Evolutionary conservation across 23 tunicate genomes (phyloP).

Genomic region (Trididemnum miniatum): DNA sequence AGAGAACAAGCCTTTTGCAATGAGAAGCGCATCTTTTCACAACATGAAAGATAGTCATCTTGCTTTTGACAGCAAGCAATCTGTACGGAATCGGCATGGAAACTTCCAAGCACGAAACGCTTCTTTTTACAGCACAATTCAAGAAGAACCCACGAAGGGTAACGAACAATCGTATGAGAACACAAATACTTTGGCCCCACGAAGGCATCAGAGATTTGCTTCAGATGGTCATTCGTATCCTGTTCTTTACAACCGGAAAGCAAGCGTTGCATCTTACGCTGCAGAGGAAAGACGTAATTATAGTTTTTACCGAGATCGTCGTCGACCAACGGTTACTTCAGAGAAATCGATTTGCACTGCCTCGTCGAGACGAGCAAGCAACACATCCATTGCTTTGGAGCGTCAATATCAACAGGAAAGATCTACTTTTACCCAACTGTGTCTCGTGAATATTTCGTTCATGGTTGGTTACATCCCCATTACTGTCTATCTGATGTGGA

Average conservation of each 20-base stretch:
- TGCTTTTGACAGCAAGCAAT: not conserved
- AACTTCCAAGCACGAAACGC: not conserved
- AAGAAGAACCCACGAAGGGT: not conserved
- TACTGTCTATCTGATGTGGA: slow-evolving; percentile 79
- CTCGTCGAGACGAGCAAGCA: not conserved
- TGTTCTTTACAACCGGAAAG: not conserved
- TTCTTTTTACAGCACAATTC: not conserved
- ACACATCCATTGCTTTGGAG: slow-evolving; percentile 13
- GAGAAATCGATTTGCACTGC: not conserved
- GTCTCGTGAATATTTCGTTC: slow-evolving; percentile 47
- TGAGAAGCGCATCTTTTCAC: not conserved
- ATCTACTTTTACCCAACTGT: slow-evolving; percentile 49
- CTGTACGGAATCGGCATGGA: not conserved
- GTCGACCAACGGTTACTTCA: not conserved
- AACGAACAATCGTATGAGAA: not conserved
- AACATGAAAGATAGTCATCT: not conserved
- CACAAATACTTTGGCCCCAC: not conserved
- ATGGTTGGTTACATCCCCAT: slow-evolving; percentile 70
- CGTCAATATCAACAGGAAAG: slow-evolving; percentile 33
- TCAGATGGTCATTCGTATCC: not conserved
- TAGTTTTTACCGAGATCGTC: slow-evolving; percentile 12
- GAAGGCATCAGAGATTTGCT: not conserved
- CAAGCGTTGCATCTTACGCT: not conserved
- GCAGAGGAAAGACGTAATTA: not conserved
- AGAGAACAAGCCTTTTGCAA: no score